These are phyloP conservation scores for Drosophila cardini DNA, from an alignment of 1,140 invertebrate species.

Conservation along the genomic window DNA sequence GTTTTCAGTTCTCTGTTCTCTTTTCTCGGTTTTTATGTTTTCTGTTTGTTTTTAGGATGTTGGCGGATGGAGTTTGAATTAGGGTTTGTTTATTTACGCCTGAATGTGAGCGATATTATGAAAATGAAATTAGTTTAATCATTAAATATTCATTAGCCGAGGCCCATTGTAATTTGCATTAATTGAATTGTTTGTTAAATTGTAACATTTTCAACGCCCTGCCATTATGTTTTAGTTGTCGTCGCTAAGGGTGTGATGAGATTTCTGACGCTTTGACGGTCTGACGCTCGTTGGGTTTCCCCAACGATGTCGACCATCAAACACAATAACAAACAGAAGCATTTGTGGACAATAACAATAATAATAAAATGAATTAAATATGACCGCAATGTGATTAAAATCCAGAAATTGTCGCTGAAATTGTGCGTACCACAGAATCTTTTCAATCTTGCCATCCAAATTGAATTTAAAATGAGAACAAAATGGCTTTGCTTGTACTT, in stretches of 20 bases:
- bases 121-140: conserved; percentile 79
- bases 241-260: not conserved
- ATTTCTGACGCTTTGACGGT: not conserved
- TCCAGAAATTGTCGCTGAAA: conserved; percentile 48
- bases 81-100: conserved; percentile 28
- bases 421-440: conserved; percentile 45
- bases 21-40: too few species aligned
- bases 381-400: conserved; percentile 60
- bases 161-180: conserved; percentile 77
- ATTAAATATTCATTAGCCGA: conserved; percentile 77
- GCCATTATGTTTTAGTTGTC: conserved; percentile 56
- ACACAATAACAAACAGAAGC: conserved; percentile 64
- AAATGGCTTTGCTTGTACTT: not conserved
- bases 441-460: conserved; percentile 58
- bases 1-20: conserved; percentile 6
- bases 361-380: conserved; percentile 82
- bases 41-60: conserved; percentile 1
- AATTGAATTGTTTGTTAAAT: conserved; percentile 82
- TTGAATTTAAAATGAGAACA: conserved; percentile 71
- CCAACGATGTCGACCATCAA: conserved; percentile 28
- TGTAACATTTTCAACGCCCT: conserved; percentile 59
- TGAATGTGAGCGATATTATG: conserved; percentile 53
- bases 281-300: not conserved
- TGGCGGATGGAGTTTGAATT: not conserved
- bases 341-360: conserved; percentile 66